Evolutionary conservation across 2,797 vertebrate genomes (phyloP).

Genomic region (Scomberomorus guttatus): DNA sequence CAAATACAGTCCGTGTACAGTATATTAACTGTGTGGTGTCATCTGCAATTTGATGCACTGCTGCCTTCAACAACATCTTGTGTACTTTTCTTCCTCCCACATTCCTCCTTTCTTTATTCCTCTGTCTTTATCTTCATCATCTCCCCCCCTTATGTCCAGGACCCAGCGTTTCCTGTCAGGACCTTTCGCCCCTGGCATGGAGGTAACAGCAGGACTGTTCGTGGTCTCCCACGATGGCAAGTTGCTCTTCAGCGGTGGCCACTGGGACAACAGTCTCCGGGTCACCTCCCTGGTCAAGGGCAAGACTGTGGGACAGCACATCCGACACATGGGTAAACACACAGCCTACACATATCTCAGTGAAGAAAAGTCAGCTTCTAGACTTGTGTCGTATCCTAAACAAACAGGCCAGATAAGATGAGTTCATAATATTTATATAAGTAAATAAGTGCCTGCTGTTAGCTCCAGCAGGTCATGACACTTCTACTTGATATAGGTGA

Average conservation of each 20-base stretch:
- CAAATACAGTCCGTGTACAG: not conserved
- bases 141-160: constrained; percentile 75
- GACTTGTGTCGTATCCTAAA: not conserved
- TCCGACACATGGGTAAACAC: constrained; percentile 93
- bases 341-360: not conserved
- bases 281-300: constrained; percentile 94
- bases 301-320: constrained; percentile 92
- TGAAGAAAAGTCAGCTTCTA: not conserved
- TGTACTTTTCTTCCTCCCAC: not conserved
- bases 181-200: constrained; percentile 92
- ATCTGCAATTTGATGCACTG: not conserved
- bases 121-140: not conserved
- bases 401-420: not conserved
- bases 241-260: constrained; percentile 95
- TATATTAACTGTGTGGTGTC: not conserved
- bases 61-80: not conserved
- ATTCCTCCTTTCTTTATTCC: not conserved
- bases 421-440: not conserved
- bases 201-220: constrained; percentile 90
- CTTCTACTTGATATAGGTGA: not conserved
- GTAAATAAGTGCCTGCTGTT: not conserved
- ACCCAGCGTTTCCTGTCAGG: constrained; percentile 91
- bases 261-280: constrained; percentile 97
- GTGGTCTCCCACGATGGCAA: constrained; percentile 95
- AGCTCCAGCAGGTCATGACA: not conserved